Evolutionary conservation across 2,797 vertebrate genomes (phyloP).

Genomic region (Lepilemur septentrionalis): DNA sequence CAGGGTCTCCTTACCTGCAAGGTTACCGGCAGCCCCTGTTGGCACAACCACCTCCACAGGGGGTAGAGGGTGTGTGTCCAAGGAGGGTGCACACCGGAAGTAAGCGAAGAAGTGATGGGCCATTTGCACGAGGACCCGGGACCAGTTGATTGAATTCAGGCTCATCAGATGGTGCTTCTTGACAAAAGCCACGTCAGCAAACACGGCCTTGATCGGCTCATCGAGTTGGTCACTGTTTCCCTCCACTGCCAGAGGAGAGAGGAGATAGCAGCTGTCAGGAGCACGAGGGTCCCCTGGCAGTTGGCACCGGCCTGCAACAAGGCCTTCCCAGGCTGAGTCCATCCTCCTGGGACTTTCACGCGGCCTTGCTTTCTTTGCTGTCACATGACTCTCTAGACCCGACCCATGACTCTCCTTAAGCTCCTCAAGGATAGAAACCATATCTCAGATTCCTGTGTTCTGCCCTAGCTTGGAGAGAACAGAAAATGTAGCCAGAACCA

Average conservation of each 20-base stretch:
- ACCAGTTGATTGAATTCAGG: conserved; percentile 96
- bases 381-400: neutral
- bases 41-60: conserved; percentile 94
- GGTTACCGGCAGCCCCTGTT: conserved; percentile 94
- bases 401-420: too few species aligned
- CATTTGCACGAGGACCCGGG: conserved; percentile 92
- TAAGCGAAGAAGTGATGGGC: conserved; percentile 93
- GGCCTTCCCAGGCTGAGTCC: neutral
- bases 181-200: conserved; percentile 89
- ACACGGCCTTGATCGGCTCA: conserved; percentile 88
- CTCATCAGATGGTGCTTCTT: conserved; percentile 90
- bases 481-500: neutral
- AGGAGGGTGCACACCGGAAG: conserved; percentile 85
- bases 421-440: neutral
- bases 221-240: conserved; percentile 95
- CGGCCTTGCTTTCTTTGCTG: neutral
- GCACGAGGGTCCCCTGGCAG: accelerated
- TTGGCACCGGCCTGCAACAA: neutral
- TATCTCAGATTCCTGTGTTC: neutral
- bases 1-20: conserved; percentile 87
- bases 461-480: neutral
- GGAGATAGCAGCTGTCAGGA: conserved; percentile 31
- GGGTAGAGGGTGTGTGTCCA: conserved; percentile 75
- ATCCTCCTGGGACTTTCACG: neutral
- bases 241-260: conserved; percentile 84